Evolutionary conservation across 2,113 vertebrate genomes (phyloP), one percentile per base, ranked within the genome.

Genomic region (Ondatra zibethicus): DNA sequence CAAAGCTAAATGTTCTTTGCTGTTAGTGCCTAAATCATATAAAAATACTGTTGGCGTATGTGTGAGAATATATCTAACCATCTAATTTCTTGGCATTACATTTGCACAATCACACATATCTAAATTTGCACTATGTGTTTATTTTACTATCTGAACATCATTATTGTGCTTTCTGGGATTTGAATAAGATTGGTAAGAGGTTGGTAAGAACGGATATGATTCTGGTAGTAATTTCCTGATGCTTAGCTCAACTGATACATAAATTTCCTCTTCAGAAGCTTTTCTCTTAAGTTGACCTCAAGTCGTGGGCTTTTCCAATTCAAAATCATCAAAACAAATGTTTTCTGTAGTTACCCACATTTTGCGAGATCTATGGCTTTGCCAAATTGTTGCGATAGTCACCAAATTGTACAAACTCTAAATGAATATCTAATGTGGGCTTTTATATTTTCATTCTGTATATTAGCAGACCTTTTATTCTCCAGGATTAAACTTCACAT

Each of bases 321-420:
- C 76, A 87, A 94, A 96, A 21, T 94, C 63, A 65, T 89, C 61
- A 68, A 75, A 89, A 58, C 76, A 93, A 96, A 75, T 61, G 6
- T 36, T 88, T 92, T 91, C 63, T 91, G 39, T 76, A 94, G 36
- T 97, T 95, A 17, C 11, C n/a, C 31, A 66, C 29, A 70, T 19
- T 65, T 33, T 61, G 16, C 47, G 77, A 86, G n/a, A 65, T 80
- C 4, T 87, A 55, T 13, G 39, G 0, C 61, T 27, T 93, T 92
- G 58, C 42, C 55, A 94, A 95, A 52, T 5, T 88, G 93, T 93
- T 93, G 47, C 1, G 61, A 81, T 39, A 92, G 9, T 88, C 33
- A 91, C 84, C 36, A 93, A 1, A 31, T 92, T 96, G n/a, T 52
- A 76, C 11, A 96, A 88, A 97, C 76, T 72, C 21, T 72, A 73